Evolutionary conservation across 2,113 vertebrate species (phyloP), one percentile per base, ranked within the genome.

Genomic region (Empidonax traillii): DNA sequence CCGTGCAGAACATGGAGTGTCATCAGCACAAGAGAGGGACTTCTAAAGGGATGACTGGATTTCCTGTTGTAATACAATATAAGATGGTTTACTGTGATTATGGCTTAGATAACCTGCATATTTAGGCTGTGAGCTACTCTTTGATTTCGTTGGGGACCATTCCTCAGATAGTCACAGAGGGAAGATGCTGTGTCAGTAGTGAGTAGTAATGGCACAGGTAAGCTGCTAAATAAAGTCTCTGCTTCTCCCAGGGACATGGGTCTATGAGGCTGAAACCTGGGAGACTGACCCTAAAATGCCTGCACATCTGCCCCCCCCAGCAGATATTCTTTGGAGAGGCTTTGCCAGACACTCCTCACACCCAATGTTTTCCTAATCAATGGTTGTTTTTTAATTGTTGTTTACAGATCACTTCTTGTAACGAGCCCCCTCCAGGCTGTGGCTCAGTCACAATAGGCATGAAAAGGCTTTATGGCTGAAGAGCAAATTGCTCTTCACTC

Each of bases 51-150:
- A 94, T 87, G 90, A 68, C 90, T 74, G 87, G 95, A 80, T 96
- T 96, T 96, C 85, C 92, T 90, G 20, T 87, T 96, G 86, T 94
- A 76, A 72, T 94, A 67, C 90, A 94, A 28, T 89, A 9, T 87
- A 88, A 93, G 76, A 73, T 8, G 30, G 63, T 85, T 97, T 94
- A n/a, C 84, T 53, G 53, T 59, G 88, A 53, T 89, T 65, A 31
- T 6, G 3, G 76, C 74, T 86, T 73, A 63, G 65, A 6, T 65
- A 87, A 91, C 69, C 73, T 47, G 59, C 46, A n/a, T 58, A n/a
- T 12, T 15, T 74, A 76, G 49, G n/a, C 83, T 79, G 21, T 56
- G 55, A 67, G 46, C 65, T 76, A 2, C 66, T 69, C 82, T 73
- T 58, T 65, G 62, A 7, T 80, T 81, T 71, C 72, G 15, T 5